These are phyloP conservation scores for Pterobdella sp. DNA, from an alignment of 2,888 invertebrate genomes.

Conservation along the genomic window DNA sequence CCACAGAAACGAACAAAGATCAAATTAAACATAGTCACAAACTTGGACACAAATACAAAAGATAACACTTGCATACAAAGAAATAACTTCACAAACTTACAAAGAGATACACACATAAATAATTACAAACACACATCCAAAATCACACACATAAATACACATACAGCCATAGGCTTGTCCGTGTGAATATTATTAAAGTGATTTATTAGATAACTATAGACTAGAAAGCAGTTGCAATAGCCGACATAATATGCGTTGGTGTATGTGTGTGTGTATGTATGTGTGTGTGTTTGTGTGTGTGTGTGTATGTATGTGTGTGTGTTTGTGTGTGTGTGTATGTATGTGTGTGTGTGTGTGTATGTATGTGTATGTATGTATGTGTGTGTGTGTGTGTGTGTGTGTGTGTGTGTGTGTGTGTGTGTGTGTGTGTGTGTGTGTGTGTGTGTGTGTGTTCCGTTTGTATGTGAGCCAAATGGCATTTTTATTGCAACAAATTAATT, in stretches of 20 bases:
- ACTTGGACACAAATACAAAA: background rate
- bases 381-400: background rate
- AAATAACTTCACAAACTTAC: conserved; percentile 5
- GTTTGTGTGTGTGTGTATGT: background rate
- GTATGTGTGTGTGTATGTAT: background rate
- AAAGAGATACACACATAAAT: background rate
- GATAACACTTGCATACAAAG: background rate
- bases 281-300: conserved; percentile 8
- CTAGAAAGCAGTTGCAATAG: background rate
- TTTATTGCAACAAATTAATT: too few relatives aligned
- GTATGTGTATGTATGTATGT: background rate
- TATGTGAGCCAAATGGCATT: background rate
- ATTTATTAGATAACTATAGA: conserved; percentile 11
- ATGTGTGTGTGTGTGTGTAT: background rate
- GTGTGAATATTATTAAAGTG: conserved; percentile 9
- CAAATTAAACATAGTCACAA: background rate
- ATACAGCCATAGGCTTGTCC: background rate
- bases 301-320: conserved; percentile 21
- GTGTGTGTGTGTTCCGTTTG: background rate
- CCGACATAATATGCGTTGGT: background rate
- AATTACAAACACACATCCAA: conserved; percentile 4
- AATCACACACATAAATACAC: background rate
- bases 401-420: background rate
- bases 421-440: background rate
- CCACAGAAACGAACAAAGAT: background rate